Evolutionary conservation across 2,797 vertebrate species (phyloP).

Genomic region (Sylvia borin): DNA sequence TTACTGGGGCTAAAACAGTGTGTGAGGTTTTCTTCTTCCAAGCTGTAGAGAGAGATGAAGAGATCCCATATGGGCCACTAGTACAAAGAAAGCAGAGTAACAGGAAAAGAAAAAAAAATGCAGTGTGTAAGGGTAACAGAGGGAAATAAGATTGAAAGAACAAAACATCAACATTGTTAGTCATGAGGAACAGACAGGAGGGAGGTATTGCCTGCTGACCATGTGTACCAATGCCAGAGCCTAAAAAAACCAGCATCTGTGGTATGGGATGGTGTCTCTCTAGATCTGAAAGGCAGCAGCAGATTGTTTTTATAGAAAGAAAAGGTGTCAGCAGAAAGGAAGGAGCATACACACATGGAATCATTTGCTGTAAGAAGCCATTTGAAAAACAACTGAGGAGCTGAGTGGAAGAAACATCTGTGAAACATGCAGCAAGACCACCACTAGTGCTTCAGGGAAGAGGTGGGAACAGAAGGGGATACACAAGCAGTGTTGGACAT

Average conservation of each 20-base stretch:
- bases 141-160: constrained; percentile 75
- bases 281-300: constrained; percentile 74
- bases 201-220: constrained; percentile 66
- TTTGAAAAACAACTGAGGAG: constrained; percentile 74
- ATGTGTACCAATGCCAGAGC: constrained; percentile 66
- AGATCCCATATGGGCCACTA: constrained; percentile 69
- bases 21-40: constrained; percentile 43
- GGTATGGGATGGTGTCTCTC: constrained; percentile 49
- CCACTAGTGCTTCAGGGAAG: constrained; percentile 65
- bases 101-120: constrained; percentile 44
- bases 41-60: constrained; percentile 54
- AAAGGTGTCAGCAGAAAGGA: constrained; percentile 75
- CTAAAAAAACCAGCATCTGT: constrained; percentile 71
- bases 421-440: constrained; percentile 72
- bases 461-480: constrained; percentile 59
- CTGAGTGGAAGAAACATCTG: constrained; percentile 75
- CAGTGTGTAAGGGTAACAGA: constrained; percentile 63
- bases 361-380: constrained; percentile 72
- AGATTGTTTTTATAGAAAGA: constrained; percentile 78
- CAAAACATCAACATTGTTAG: constrained; percentile 68
- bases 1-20: constrained; percentile 10
- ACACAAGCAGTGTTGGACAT: constrained; percentile 68
- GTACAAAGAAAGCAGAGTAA: constrained; percentile 68
- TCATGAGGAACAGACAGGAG: constrained; percentile 68
- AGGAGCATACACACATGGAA: constrained; percentile 68